A percentile compares a stretch with the other conserved stretches of the same genome.
phyloP scores from a whole-genome alignment of 2,888 invertebrate species.

The Lysandra coridon region DNA sequence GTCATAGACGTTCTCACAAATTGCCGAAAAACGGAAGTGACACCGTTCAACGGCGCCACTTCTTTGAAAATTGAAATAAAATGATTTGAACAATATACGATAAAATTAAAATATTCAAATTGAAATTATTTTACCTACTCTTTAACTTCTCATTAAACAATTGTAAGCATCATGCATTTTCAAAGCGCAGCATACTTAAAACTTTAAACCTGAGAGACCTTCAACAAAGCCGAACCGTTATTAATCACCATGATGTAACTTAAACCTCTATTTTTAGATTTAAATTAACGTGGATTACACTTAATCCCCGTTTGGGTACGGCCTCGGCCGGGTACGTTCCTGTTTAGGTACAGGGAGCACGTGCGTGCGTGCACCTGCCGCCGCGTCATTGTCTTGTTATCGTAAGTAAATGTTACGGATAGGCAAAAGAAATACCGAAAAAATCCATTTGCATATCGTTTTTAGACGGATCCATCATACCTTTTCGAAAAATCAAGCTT shows the following conservation, averaged over 20 bases:
- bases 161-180: not conserved
- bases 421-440: conserved; percentile 9
- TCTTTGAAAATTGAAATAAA: not conserved
- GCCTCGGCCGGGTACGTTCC: not conserved
- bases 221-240: not conserved
- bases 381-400: conserved; percentile 5
- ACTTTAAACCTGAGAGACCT: not conserved
- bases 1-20: not conserved
- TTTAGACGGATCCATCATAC: not conserved
- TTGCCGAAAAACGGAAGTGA: not conserved
- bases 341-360: conserved; percentile 51
- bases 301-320: conserved; percentile 20
- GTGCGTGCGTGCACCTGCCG: conserved; percentile 72
- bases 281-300: conserved; percentile 33
- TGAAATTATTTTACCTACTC: no score
- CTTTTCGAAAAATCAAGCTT: not conserved
- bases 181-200: not conserved
- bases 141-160: no score
- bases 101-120: no score
- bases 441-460: conserved; percentile 10
- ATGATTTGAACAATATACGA: not conserved
- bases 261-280: conserved; percentile 18
- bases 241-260: not conserved
- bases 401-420: conserved; percentile 8
- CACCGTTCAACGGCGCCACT: not conserved